A percentile compares a stretch with the other conserved stretches of the same genome.
These are phyloP conservation scores for Pachydiplax longipennis DNA, from an alignment of 2,888 invertebrate species.

Conservation along the genomic window DNA sequence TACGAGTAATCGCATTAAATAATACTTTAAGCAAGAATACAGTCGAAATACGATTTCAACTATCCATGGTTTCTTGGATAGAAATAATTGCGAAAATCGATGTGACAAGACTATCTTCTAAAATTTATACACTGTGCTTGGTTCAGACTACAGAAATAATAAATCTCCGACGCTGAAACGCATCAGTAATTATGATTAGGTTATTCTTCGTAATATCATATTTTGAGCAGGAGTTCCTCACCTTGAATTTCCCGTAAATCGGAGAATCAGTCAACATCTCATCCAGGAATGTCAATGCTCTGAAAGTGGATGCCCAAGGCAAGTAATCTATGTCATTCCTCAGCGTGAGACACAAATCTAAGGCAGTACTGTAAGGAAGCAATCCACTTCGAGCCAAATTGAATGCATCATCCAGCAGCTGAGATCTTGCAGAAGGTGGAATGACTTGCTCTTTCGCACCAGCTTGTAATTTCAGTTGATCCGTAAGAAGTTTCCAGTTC, in stretches of 20 bases:
- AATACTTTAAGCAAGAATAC: too few relatives aligned
- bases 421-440: constrained; percentile 60
- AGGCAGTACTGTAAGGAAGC: constrained; percentile 60
- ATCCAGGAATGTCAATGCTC: constrained; percentile 66
- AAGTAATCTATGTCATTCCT: constrained; percentile 65
- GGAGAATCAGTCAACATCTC: constrained; percentile 67
- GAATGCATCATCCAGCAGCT: constrained; percentile 62
- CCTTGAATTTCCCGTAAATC: constrained; percentile 68
- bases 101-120: too few relatives aligned
- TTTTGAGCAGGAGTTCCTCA: constrained; percentile 53
- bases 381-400: constrained; percentile 55
- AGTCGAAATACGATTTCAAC: too few relatives aligned
- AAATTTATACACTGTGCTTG: too few relatives aligned
- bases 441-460: constrained; percentile 57
- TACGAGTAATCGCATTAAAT: too few relatives aligned
- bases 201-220: too few relatives aligned
- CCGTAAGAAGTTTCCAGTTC: constrained; percentile 52
- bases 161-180: too few relatives aligned
- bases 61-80: too few relatives aligned
- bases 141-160: too few relatives aligned
- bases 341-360: constrained; percentile 67
- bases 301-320: constrained; percentile 68
- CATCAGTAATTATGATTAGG: too few relatives aligned
- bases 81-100: too few relatives aligned
- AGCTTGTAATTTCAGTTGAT: constrained; percentile 54